Base-by-base conservation (phyloP, 2,113 vertebrate genomes). In the Origma solitaria region DNA sequence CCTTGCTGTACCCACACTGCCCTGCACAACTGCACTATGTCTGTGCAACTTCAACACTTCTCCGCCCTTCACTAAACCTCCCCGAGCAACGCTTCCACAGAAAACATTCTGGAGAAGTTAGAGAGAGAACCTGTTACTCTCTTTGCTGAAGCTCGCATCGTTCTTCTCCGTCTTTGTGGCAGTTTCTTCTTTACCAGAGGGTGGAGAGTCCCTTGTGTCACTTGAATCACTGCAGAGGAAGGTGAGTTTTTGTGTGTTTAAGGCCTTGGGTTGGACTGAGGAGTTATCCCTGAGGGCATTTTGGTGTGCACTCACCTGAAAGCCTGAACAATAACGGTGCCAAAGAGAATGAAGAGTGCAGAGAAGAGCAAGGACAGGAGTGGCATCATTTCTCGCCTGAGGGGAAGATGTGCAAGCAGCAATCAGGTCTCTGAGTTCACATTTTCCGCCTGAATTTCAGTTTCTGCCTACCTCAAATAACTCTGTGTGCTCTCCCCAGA, bases 311-410 rank as follows among this genome's bases (percentile, higher is more conserved):
- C 95, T 94, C 58, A 99, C 99, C 99, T 99, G 98, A 99, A 99
- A 37, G 99, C 99, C 95, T 99, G 99, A 71, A 99, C 97, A 13
- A 99, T 98, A 82, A 99, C 98, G 0, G 99, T 99, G 90, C 99
- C 99, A 17, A 99, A 99, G 94, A 99, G 98, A 97, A 99, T 99
- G 97, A 99, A 99, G 91, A 99, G 98, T 0, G 98, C 99, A 0
- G 99, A 99, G 97, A 99, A 99, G 91, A 99, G 98, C 94, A 99
- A 97, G 56, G 99, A 99, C 60, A 99, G 97, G 16, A 99, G 98
- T 10, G 99, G 99, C 99, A 99, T 99, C 99, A 99, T 99, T 91
- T 99, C 99, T 86, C 99, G 98, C 99, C 99, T 99, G 98, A 93
- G 9, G 91, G 54, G 51, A 82, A 91, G 77, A 90, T 30, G 9